Evolutionary conservation across 1,140 invertebrate genomes (phyloP).

Genomic region (Lepidurus couesii): DNA sequence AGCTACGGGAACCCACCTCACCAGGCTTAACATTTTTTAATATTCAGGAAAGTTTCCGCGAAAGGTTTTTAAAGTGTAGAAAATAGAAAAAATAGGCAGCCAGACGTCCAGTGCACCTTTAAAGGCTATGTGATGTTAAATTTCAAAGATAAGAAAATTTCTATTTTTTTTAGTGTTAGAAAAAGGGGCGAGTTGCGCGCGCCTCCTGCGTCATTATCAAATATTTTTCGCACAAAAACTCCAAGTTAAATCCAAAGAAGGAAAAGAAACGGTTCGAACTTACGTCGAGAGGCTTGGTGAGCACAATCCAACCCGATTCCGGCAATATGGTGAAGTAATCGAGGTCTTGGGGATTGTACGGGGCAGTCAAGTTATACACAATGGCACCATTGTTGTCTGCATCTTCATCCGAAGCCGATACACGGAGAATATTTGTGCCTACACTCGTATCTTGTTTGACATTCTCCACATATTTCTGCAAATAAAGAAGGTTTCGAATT

Average conservation of each 20-base stretch:
- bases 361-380: constrained; percentile 66
- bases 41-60: not conserved
- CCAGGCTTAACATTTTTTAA: not conserved
- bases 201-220: constrained; percentile 7
- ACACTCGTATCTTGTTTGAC: constrained; percentile 94
- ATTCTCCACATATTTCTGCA: constrained; percentile 91
- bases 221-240: not conserved
- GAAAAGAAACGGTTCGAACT: constrained; percentile 50
- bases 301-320: constrained; percentile 90
- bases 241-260: not conserved
- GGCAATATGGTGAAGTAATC: constrained; percentile 94
- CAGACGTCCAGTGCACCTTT: constrained; percentile 20
- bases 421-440: constrained; percentile 85
- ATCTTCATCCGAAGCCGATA: constrained; percentile 91
- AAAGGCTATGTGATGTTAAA: constrained; percentile 12
- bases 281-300: constrained; percentile 90
- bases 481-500: constrained; percentile 37
- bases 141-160: not conserved
- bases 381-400: constrained; percentile 84
- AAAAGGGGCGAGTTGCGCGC: constrained; percentile 4
- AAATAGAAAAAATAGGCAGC: constrained; percentile 7
- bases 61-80: not conserved
- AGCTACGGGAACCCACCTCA: not conserved
- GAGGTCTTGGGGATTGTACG: constrained; percentile 73
- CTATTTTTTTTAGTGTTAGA: not conserved